A percentile compares a stretch with the other conserved stretches of the same genome.
phyloP scores from a whole-genome alignment of 2,888 invertebrate genomes.

The Macrophya alboannulata region DNA sequence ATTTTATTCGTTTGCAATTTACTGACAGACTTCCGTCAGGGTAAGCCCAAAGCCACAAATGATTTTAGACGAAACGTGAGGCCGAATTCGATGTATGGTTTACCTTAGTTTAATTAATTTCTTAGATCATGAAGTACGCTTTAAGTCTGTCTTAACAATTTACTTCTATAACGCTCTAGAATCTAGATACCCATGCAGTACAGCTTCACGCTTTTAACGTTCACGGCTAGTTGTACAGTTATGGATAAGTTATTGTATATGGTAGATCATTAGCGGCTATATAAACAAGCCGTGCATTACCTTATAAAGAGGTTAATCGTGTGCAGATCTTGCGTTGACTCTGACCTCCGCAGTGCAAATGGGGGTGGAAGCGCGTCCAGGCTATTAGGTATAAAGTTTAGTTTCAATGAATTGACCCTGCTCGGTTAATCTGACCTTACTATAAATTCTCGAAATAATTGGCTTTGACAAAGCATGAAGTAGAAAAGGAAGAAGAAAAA shows the following conservation, averaged over 20 bases:
- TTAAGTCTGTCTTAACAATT: not conserved
- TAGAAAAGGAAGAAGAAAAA: not conserved
- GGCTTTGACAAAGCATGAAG: not conserved
- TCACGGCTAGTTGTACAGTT: constrained; percentile 41
- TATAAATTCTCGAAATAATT: not conserved
- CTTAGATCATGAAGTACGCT: not conserved
- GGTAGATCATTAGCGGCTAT: constrained; percentile 47
- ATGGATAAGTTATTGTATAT: constrained; percentile 49
- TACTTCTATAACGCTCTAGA: constrained; percentile 27
- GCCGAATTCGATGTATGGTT: not conserved
- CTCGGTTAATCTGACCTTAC: not conserved
- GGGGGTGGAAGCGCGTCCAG: not conserved
- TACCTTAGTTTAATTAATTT: not conserved
- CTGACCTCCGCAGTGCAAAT: not conserved
- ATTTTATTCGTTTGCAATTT: no score
- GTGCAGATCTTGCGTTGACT: constrained; percentile 29
- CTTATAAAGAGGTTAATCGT: constrained; percentile 49
- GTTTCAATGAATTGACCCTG: not conserved
- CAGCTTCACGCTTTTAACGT: not conserved
- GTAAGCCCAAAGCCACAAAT: not conserved
- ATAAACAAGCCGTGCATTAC: constrained; percentile 31
- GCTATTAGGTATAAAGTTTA: not conserved
- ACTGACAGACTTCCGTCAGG: not conserved
- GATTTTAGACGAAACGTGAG: not conserved
- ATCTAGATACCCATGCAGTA: constrained; percentile 9